Evolutionary conservation across 1,140 invertebrate genomes (phyloP), one percentile per base, ranked within the genome.

Genomic region (Scaptomyza hsui): DNA sequence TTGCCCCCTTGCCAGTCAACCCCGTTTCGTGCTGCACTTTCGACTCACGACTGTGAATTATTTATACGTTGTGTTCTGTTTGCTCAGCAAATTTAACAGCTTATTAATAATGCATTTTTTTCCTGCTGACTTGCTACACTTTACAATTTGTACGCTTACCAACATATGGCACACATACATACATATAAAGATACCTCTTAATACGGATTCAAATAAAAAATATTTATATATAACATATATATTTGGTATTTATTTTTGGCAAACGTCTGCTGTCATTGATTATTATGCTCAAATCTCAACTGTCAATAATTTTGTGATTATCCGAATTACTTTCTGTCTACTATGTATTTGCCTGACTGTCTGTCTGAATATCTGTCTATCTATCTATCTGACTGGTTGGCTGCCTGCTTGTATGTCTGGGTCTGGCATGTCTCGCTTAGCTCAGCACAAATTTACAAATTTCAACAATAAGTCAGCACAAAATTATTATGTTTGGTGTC

Each of bases 61-160:
- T 86, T 88, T 86, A 86, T 85, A 73, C 60, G 63, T 61, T 61
- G 67, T 65, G 73, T 86, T 86, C 65, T 81, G 82, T 86, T 86
- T 86, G 79, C 82, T 88, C 81, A 78, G 77, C 82, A 88, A 86
- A 88, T 88, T 88, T 88, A 88, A 88, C 81, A 81, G 85, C 81
- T 81, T 86, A 86, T 86, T 86, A 86, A 88, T 86, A 86, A 88
- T 86, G 81, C 70, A 86, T 88, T 80, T 88, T 72, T 75, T 80
- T 61, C 16, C 67, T 72, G 74, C 82, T 81, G 81, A 85, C 81
- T 81, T 56, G 81, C 68, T 56, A 60, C 68, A 65, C 56, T 55
- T 63, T 55, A 72, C 62, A 68, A 64, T 76, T 72, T 65, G 51
- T 42, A 24, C 26, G 26, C 3, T 16, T 16, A 10, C 39, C 15